Conservation (phyloP, 1,140 invertebrate genomes). For the Choristoneura fumiferana region DNA sequence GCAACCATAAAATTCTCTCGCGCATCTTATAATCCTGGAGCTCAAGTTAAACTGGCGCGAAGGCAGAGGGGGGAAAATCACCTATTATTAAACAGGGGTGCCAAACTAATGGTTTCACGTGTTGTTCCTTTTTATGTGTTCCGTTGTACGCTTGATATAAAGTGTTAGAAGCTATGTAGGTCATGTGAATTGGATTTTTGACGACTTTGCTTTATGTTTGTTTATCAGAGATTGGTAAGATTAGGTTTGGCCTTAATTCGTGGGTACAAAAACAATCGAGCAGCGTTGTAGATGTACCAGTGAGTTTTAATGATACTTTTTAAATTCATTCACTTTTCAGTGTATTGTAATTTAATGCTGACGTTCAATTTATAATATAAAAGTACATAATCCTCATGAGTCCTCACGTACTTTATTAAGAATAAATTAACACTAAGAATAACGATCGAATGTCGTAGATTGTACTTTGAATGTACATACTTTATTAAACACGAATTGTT, state of each 20-base stretch:
- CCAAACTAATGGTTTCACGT: constrained; percentile 65
- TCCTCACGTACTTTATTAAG: no score
- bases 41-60: constrained; percentile 42
- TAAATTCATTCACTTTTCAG: no score
- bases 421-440: no score
- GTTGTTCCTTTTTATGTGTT: constrained; percentile 68
- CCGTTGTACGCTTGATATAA: constrained; percentile 57
- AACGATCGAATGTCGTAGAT: no score
- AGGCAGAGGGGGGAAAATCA: constrained; percentile 55
- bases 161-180: constrained; percentile 42
- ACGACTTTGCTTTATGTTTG: neutral
- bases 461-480: no score
- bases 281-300: no score
- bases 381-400: no score
- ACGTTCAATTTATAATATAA: no score
- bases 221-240: neutral
- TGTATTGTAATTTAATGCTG: no score
- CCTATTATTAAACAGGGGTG: constrained; percentile 69
- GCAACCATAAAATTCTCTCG: neutral
- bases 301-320: no score
- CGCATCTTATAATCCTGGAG: constrained; percentile 26
- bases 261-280: neutral
- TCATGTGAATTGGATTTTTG: constrained; percentile 21
- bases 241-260: constrained; percentile 5
- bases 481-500: no score